Base-by-base conservation (phyloP, 1,140 invertebrate species). In the Drosophila aff. region DNA sequence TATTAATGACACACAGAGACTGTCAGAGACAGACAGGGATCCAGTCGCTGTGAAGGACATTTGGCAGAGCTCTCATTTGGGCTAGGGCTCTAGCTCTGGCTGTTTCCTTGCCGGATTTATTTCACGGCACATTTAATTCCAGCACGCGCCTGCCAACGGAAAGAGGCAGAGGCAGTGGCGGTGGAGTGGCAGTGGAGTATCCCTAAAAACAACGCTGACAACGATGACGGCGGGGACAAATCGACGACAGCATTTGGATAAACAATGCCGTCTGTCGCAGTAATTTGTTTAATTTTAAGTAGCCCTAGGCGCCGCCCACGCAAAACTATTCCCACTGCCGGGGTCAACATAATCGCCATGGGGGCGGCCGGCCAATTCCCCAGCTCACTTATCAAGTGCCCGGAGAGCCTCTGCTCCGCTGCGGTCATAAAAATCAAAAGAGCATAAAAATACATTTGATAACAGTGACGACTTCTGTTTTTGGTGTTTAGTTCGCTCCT, bases 391-490 rank as follows among this genome's bases (percentile, higher is more conserved):
- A 83, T 86, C 76, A 82, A 87, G 69, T 87, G 76, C 71, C 84
- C 64, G 63, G 50, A 81, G 81, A 85, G 53, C 61, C 79, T 49
- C 52, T 68, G 82, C 59, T 76, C 65, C 79, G 79, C 64, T 76
- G 66, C 28, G 78, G 84, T 81, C 84, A 90, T 90, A 90, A 90
- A 90, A 90, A 90, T 90, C 85, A 90, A 90, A 90, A 90, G 85
- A 90, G 85, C 85, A 90, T 90, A 90, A 90, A 90, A 90, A 90
- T 90, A 90, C 85, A 90, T 90, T 90, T 90, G 85, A 90, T 90
- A 90, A 90, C 86, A 90, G 61, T 72, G 81, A 60, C 77, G 67
- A 81, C 79, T 76, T 75, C 60, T 57, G 50, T 72, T 72, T 81
- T 87, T 87, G 76, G 69, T 87, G 67, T 82, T 82, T 73, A 73